Base-by-base conservation (phyloP, 2,113 vertebrate genomes). In the Neolamprologus toae region DNA sequence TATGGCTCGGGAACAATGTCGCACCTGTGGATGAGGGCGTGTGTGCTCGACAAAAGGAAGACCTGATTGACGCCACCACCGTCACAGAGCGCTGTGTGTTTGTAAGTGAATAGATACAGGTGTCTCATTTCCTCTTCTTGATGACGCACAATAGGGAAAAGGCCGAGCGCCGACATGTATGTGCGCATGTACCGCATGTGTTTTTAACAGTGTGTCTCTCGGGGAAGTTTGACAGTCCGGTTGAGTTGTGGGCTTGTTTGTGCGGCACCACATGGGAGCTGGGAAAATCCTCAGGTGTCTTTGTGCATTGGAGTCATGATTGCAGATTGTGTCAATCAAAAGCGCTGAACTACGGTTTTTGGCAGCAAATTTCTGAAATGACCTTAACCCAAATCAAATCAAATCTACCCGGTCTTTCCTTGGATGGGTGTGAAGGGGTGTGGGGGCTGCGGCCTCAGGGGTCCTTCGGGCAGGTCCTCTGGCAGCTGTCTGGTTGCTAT, bases 81-180 rank as follows among this genome's bases (percentile, higher is more conserved):
- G 14, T 47, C 42, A 47, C 45, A 47, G 45, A 47, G 45, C 7
- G 45, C 14, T 47, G 45, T 47, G 83, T 63, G 31, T 71, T 23
- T 73, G 14, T 53, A 79, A 63, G 71, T 80, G 55, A 82, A 90
- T 35, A 47, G 81, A 88, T 90, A 82, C 85, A 88, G 80, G 84
- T 86, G 91, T 89, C 33, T 86, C 35, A 9, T 90, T 83, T 42
- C 76, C 51, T 49, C 83, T 78, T 80, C 92, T 81, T 73, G 90
- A 92, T 95, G 94, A 95, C 89, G 85, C 91, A 94, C 86, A 81
- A 68, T 26, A 82, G 61, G 84, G 93, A 89, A 86, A 90, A 76
- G 66, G 78, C 51, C 63, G 40, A 80, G 71, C 53, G 4, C 49
- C 57, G 14, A 42, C 47, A 37, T 33, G 55, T n/a, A 31, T 45